A percentile compares a stretch with the other conserved stretches of the same genome.
These are phyloP conservation scores for Endomychus coccineus DNA, from an alignment of 2,888 invertebrate species.

Conservation along the genomic window DNA sequence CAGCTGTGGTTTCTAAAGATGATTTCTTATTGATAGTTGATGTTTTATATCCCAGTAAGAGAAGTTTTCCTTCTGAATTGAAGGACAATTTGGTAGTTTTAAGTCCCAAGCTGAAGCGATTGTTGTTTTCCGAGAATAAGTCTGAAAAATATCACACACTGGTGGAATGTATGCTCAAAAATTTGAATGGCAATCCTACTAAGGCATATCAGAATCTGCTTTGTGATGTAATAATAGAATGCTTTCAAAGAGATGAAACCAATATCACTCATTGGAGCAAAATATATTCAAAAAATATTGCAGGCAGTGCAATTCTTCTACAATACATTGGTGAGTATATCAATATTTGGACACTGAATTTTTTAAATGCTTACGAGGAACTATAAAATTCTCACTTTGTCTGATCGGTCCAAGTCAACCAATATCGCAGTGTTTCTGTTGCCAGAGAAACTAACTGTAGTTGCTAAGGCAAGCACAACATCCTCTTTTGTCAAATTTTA, in stretches of 20 bases:
- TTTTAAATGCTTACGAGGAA: background rate
- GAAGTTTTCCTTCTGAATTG: slow-evolving; percentile 49
- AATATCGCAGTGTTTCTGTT: too few relatives aligned
- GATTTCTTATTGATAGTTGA: slow-evolving; percentile 56
- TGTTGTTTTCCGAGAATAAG: slow-evolving; percentile 35
- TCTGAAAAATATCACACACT: slow-evolving; percentile 43
- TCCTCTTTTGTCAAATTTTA: too few relatives aligned
- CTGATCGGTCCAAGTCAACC: too few relatives aligned
- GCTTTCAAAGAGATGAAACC: slow-evolving; percentile 57
- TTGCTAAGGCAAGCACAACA: too few relatives aligned
- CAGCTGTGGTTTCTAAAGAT: slow-evolving; percentile 39
- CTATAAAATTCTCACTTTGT: too few relatives aligned
- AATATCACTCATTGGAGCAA: slow-evolving; percentile 63
- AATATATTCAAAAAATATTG: slow-evolving; percentile 57
- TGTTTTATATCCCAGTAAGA: slow-evolving; percentile 51
- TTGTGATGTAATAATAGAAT: slow-evolving; percentile 52
- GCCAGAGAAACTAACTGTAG: too few relatives aligned
- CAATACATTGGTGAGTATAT: slow-evolving; percentile 50
- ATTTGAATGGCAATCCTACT: slow-evolving; percentile 50
- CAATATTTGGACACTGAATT: slow-evolving; percentile 1
- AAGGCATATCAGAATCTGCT: slow-evolving; percentile 50
- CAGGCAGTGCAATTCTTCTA: slow-evolving; percentile 59
- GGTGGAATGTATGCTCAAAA: slow-evolving; percentile 59
- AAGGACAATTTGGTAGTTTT: slow-evolving; percentile 50
- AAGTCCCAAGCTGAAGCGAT: slow-evolving; percentile 36